Percentiles rank a stretch among this genome's conserved stretches.
phyloP scores from a whole-genome alignment of 2,888 invertebrate species.

The Melieria crassipennis region DNA sequence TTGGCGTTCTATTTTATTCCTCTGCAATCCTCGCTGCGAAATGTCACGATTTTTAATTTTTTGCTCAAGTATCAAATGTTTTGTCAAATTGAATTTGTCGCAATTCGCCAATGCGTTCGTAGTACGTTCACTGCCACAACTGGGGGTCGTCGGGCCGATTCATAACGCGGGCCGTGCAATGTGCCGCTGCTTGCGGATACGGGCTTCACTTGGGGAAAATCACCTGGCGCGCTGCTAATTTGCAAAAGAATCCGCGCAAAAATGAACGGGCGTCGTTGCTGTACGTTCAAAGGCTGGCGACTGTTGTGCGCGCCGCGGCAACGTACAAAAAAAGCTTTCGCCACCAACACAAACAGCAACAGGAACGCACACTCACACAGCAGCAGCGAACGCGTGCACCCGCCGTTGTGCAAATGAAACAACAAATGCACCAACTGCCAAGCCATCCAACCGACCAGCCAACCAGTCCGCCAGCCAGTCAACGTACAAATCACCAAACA shows the following conservation, averaged over 20 bases:
- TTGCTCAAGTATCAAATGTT: too few relatives aligned
- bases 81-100: too few relatives aligned
- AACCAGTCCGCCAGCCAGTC: conserved; percentile 17
- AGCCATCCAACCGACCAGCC: conserved; percentile 12
- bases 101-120: too few relatives aligned
- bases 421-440: conserved; percentile 12
- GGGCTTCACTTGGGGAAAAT: conserved; percentile 14
- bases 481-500: background rate
- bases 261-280: conserved; percentile 60
- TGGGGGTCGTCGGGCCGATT: too few relatives aligned
- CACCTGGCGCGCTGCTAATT: conserved; percentile 31
- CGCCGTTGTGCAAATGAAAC: conserved; percentile 30
- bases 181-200: too few relatives aligned
- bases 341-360: conserved; percentile 33
- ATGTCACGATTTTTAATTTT: too few relatives aligned
- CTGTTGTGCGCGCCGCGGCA: conserved; percentile 58
- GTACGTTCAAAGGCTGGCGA: conserved; percentile 64
- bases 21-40: too few relatives aligned
- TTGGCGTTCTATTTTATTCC: too few relatives aligned
- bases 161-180: too few relatives aligned
- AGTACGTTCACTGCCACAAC: too few relatives aligned
- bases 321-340: conserved; percentile 61
- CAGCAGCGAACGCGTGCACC: background rate
- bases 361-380: conserved; percentile 6
- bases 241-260: conserved; percentile 58